Evolutionary conservation across 2,888 invertebrate species (phyloP).

Genomic region (Zaprionus bogoriensis): DNA sequence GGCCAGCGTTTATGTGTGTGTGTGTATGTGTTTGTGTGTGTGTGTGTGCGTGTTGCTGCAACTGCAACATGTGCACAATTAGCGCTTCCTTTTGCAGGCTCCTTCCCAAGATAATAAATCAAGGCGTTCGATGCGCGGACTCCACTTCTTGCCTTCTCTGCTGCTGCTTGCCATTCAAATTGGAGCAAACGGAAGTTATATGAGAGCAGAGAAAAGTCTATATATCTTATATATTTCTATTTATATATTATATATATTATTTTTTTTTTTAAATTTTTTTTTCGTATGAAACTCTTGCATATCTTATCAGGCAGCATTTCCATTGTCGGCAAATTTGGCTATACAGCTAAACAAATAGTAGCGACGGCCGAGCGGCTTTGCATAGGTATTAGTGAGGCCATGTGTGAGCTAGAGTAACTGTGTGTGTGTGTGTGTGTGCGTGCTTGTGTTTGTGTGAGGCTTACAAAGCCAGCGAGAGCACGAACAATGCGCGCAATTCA

Average conservation of each 20-base stretch:
- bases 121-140: conserved; percentile 20
- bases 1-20: conserved; percentile 54
- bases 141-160: conserved; percentile 6
- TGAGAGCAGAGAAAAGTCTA: too few species aligned
- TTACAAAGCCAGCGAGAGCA: conserved; percentile 32
- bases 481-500: conserved; percentile 72
- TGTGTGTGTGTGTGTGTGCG: conserved; percentile 10
- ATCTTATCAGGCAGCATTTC: conserved; percentile 34
- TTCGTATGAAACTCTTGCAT: conserved; percentile 15
- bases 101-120: conserved; percentile 38
- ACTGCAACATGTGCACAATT: conserved; percentile 72
- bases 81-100: conserved; percentile 60
- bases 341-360: conserved; percentile 23
- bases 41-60: conserved; percentile 33
- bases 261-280: not conserved
- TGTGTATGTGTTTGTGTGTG: conserved; percentile 24
- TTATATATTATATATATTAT: not conserved
- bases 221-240: too few species aligned
- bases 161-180: conserved; percentile 26
- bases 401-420: too few species aligned
- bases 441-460: conserved; percentile 25
- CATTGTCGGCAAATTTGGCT: conserved; percentile 27
- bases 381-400: conserved; percentile 9
- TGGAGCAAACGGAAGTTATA: too few species aligned
- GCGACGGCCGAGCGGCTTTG: conserved; percentile 12